phyloP scores from a whole-genome alignment of 2,888 invertebrate species.

The Nineta flava region DNA sequence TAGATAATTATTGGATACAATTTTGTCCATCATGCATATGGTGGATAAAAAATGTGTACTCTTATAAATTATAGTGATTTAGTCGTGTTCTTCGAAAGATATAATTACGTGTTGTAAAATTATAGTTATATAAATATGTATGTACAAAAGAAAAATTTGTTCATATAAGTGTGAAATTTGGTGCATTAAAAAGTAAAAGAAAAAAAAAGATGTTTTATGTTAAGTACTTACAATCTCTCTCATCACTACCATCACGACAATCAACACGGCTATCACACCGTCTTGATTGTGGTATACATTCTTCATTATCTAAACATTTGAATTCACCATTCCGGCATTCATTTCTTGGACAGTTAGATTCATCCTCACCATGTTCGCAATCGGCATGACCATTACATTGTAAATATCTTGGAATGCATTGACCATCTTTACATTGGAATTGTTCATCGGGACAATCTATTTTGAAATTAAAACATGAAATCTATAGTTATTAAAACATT shows the following conservation, averaged over 20 bases:
- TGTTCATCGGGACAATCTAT: too few species aligned
- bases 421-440: slow-evolving; percentile 2
- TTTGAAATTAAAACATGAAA: too few species aligned
- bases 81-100: too few species aligned
- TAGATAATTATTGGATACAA: too few species aligned
- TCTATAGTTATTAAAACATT: too few species aligned
- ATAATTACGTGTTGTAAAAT: too few species aligned
- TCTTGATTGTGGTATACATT: slow-evolving; percentile 29
- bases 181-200: background rate
- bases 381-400: slow-evolving; percentile 41
- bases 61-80: too few species aligned
- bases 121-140: too few species aligned
- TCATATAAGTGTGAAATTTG: background rate
- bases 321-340: slow-evolving; percentile 10
- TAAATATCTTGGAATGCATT: slow-evolving; percentile 26
- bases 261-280: slow-evolving; percentile 40
- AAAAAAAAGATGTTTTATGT: background rate
- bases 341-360: slow-evolving; percentile 30
- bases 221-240: slow-evolving; percentile 21
- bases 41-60: too few species aligned
- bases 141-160: too few species aligned
- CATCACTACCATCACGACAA: slow-evolving; percentile 40
- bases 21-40: too few species aligned
- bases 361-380: slow-evolving; percentile 43
- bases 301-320: slow-evolving; percentile 21